Evolutionary conservation across 2,113 vertebrate species (phyloP), one percentile per base, ranked within the genome.

Genomic region (Cromileptes altivelis): DNA sequence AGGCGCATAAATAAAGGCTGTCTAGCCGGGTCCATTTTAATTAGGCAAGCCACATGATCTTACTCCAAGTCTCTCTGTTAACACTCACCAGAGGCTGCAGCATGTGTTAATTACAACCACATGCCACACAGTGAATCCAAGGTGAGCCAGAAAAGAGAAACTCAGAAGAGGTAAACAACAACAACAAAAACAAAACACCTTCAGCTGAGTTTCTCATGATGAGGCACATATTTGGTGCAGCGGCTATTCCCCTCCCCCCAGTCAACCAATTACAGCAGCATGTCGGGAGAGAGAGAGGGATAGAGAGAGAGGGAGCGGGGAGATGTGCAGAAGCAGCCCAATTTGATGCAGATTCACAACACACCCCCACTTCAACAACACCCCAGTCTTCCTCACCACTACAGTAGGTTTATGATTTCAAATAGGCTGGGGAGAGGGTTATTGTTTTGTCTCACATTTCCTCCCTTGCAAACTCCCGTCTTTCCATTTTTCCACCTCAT

Each of bases 401-500:
- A 73, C 78, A 72, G 82, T 30, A 7, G 83, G 75, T 88, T 88
- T 87, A 80, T 88, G 83, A 80, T 92, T 91, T 87, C 84, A 88
- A 70, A 92, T 78, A 78, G 85, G 86, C 88, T 13, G 56, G 75
- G 81, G 80, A 86, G 82, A 70, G 80, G 82, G 85, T 93, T 93
- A 93, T 92, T 93, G 91, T 93, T 92, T 91, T 68, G 87, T 90
- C 89, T 93, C 91, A 80, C 87, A 84, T 92, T 90, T 86, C 91
- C 90, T 80, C 79, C 84, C 62, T 27, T 61, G 78, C 84, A 91
- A 89, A 90, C 82, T 78, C 86, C 84, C 52, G 10, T 91, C 86
- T 92, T 82, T 85, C 89, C 84, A 81, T 89, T 93, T 93, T 93
- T 86, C 91, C 90, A 92, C 89, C 91, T 95, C 91, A 94, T 94